Evolutionary conservation across 1,140 invertebrate species (phyloP).

Genomic region (Gryllus bimaculatus): DNA sequence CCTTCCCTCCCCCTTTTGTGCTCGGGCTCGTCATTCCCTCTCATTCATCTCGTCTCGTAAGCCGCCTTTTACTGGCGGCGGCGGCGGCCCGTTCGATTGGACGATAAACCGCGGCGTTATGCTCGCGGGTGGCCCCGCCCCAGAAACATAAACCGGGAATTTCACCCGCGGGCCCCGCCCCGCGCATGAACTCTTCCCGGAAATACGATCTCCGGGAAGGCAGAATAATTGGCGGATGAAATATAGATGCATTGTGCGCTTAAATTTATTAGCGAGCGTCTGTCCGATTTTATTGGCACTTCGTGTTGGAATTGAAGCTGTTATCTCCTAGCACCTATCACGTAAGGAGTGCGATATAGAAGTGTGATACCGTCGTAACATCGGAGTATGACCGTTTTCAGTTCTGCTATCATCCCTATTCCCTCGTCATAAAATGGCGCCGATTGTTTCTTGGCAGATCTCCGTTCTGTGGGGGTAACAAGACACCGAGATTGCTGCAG

Average conservation of each 20-base stretch:
- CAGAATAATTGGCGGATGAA: not conserved
- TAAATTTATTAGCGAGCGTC: not conserved
- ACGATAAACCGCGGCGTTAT: not conserved
- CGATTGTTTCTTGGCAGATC: no score
- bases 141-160: not conserved
- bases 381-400: no score
- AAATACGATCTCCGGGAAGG: not conserved
- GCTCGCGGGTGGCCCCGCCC: no score
- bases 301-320: not conserved
- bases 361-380: not conserved
- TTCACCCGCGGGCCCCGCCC: not conserved
- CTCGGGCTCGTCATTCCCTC: no score
- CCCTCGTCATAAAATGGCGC: no score
- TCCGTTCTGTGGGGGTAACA: no score
- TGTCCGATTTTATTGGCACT: slow-evolving; percentile 1
- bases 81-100: not conserved
- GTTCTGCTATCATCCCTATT: no score
- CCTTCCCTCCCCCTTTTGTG: not conserved
- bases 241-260: slow-evolving; percentile 1
- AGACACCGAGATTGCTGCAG: no score
- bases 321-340: not conserved
- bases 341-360: not conserved
- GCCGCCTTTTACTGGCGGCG: not conserved
- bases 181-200: not conserved
- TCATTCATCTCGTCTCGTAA: not conserved